Conservation (phyloP, 2,888 invertebrate genomes). For the Silvanus unidentatus region DNA sequence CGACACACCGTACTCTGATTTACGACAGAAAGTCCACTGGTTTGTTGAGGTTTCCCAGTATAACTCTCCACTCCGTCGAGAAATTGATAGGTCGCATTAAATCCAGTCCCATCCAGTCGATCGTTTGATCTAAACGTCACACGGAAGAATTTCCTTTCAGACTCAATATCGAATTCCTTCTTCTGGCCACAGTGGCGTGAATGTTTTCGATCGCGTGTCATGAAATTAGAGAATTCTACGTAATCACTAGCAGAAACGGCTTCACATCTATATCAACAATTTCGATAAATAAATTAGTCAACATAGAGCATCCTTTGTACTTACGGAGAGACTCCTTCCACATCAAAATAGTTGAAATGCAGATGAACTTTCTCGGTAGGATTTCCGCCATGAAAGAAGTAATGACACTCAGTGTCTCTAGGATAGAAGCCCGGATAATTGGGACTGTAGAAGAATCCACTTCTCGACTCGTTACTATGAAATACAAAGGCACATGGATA, state of each 20-base stretch:
- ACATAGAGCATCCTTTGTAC: conserved; percentile 39
- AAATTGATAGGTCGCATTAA: conserved; percentile 88
- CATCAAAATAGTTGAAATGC: conserved; percentile 86
- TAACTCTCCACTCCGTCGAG: conserved; percentile 60
- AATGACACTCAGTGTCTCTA: conserved; percentile 84
- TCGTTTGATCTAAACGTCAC: conserved; percentile 93
- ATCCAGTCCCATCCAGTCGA: conserved; percentile 88
- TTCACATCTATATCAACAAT: conserved; percentile 64
- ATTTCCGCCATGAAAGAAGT: conserved; percentile 82
- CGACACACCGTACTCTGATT: too few species aligned
- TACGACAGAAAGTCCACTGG: neutral
- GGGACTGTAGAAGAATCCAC: conserved; percentile 80
- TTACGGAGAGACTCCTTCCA: conserved; percentile 92
- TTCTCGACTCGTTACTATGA: conserved; percentile 73
- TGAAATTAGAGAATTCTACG: conserved; percentile 93
- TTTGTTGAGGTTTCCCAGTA: conserved; percentile 42
- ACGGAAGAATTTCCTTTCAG: conserved; percentile 88
- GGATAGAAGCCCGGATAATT: conserved; percentile 90
- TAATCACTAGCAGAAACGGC: conserved; percentile 89
- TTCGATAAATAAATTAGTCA: neutral
- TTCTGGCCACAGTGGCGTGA: conserved; percentile 82
- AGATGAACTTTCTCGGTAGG: conserved; percentile 73
- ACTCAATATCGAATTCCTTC: conserved; percentile 74
- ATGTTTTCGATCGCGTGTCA: conserved; percentile 84
- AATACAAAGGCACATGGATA: conserved; percentile 84